phyloP scores from a whole-genome alignment of 92 coral and sea anemone genomes.

The Micromussa lordhowensis region DNA sequence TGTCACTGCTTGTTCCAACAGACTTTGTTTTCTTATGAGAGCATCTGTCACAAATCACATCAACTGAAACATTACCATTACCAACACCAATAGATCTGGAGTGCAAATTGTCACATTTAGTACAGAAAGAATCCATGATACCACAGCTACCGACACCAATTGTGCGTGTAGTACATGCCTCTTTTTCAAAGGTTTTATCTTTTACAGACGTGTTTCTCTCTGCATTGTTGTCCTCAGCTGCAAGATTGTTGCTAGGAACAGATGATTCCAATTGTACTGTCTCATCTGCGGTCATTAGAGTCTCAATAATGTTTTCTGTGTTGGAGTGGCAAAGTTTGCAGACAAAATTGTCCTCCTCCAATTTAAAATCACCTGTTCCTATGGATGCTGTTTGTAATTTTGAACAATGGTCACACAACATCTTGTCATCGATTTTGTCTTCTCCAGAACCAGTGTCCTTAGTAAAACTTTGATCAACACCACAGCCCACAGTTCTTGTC shows the following conservation, averaged over 20 bases:
- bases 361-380: constrained; percentile 64
- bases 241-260: neutral
- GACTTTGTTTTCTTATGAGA: constrained; percentile 74
- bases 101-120: constrained; percentile 59
- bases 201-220: neutral
- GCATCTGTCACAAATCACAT: constrained; percentile 82
- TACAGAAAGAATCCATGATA: constrained; percentile 73
- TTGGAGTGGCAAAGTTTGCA: constrained; percentile 8
- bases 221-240: neutral
- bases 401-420: constrained; percentile 63
- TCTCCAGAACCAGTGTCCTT: constrained; percentile 62
- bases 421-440: constrained; percentile 48
- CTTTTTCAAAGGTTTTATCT: neutral
- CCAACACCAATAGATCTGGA: constrained; percentile 83
- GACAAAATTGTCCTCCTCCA: constrained; percentile 17
- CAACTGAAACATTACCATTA: constrained; percentile 59
- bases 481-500: constrained; percentile 74
- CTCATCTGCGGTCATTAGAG: neutral
- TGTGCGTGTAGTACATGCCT: constrained; percentile 13
- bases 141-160: constrained; percentile 78
- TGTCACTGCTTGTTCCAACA: constrained; percentile 66
- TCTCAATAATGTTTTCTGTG: constrained; percentile 10
- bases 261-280: neutral
- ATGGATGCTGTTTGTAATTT: constrained; percentile 56
- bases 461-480: constrained; percentile 41